Conservation (phyloP, 2,888 invertebrate genomes). For the Portevinia maculata region DNA sequence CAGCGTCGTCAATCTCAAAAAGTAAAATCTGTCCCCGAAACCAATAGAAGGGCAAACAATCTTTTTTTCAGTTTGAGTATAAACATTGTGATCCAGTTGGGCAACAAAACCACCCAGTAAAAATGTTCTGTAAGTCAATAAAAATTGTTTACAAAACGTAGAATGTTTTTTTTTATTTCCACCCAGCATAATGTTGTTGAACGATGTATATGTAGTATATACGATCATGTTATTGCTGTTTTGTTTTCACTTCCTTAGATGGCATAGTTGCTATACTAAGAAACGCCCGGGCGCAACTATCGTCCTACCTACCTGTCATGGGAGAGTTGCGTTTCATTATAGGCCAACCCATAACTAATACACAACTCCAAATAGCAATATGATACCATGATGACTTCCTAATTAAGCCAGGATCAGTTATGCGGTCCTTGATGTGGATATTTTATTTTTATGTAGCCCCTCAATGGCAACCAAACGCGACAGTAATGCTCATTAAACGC, state of each 20-base stretch:
- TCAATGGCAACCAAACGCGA: constrained; percentile 54
- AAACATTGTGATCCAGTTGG: constrained; percentile 61
- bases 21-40: constrained; percentile 1
- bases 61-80: constrained; percentile 1
- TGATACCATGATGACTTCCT: constrained; percentile 70
- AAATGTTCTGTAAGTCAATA: constrained; percentile 48
- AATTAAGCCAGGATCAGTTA: constrained; percentile 64
- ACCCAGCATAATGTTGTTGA: constrained; percentile 49
- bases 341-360: constrained; percentile 33
- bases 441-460: constrained; percentile 44
- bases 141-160: constrained; percentile 58
- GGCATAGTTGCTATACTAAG: constrained; percentile 6
- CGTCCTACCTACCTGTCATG: constrained; percentile 71
- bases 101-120: constrained; percentile 63
- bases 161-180: constrained; percentile 25
- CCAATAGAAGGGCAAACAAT: constrained; percentile 39
- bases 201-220: neutral
- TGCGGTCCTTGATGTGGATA: constrained; percentile 25
- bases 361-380: constrained; percentile 44
- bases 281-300: constrained; percentile 22
- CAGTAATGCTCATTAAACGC: constrained; percentile 73
- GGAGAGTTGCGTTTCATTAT: constrained; percentile 53
- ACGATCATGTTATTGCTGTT: neutral
- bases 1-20: neutral
- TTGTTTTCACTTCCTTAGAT: constrained; percentile 19